Percentiles rank a stretch among this genome's conserved stretches.
Evolutionary conservation across 1,140 invertebrate species (phyloP).

Genomic region (Euura saliciscinereae): DNA sequence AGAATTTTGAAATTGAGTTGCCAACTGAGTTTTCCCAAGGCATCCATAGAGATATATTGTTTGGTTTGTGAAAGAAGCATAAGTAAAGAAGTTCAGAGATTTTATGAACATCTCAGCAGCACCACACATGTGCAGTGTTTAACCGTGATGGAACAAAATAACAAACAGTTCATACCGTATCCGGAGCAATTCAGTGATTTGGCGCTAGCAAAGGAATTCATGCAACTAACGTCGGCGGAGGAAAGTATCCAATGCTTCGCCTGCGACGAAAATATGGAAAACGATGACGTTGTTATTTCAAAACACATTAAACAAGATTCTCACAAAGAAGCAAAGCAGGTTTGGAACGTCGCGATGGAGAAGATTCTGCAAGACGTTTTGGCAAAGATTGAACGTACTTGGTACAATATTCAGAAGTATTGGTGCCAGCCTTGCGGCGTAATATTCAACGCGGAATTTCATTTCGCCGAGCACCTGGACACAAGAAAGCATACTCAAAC

Average conservation of each 20-base stretch:
- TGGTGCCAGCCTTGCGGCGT: slow-evolving; percentile 28
- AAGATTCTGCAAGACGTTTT: slow-evolving; percentile 21
- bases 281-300: slow-evolving; percentile 10
- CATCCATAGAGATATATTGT: slow-evolving; percentile 17
- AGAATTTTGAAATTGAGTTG: slow-evolving; percentile 17
- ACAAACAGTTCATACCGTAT: slow-evolving; percentile 11
- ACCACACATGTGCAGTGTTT: slow-evolving; percentile 19
- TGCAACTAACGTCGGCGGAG: slow-evolving; percentile 14
- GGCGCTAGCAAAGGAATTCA: slow-evolving; percentile 21
- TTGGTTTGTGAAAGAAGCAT: slow-evolving; percentile 23
- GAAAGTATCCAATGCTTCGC: slow-evolving; percentile 12
- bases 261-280: slow-evolving; percentile 21
- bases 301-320: slow-evolving; percentile 17
- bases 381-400: slow-evolving; percentile 31
- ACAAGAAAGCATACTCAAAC: slow-evolving; percentile 20
- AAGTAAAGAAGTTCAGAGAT: slow-evolving; percentile 13
- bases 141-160: slow-evolving; percentile 15
- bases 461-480: slow-evolving; percentile 33
- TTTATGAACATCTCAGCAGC: slow-evolving; percentile 23
- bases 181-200: slow-evolving; percentile 15
- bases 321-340: slow-evolving; percentile 13
- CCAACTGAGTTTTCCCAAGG: not conserved
- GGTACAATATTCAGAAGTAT: slow-evolving; percentile 34
- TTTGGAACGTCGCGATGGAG: slow-evolving; percentile 13
- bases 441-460: slow-evolving; percentile 27